phyloP scores from a whole-genome alignment of 2,888 invertebrate genomes.

The Eilema sororculum region DNA sequence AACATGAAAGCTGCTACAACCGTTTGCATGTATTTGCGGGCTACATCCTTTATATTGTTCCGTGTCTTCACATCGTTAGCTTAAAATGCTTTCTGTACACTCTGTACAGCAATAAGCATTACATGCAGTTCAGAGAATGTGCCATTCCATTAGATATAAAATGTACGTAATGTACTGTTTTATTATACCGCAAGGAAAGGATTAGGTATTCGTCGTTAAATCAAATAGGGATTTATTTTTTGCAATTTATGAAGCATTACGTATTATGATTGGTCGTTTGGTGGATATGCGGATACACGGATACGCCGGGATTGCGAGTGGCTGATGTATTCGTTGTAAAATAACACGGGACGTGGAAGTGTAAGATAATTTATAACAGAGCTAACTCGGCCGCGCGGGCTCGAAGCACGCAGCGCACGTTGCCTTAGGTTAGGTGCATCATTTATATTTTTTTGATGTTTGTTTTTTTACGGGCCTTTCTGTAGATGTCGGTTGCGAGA shows the following conservation, averaged over 20 bases:
- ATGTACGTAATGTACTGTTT: conserved; percentile 62
- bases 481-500: conserved; percentile 75
- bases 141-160: conserved; percentile 63
- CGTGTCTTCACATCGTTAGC: conserved; percentile 64
- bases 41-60: conserved; percentile 46
- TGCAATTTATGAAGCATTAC: conserved; percentile 72
- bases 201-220: conserved; percentile 69
- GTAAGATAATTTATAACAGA: conserved; percentile 82
- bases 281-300: conserved; percentile 70
- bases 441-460: conserved; percentile 85
- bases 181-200: conserved; percentile 62
- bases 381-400: conserved; percentile 73
- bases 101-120: conserved; percentile 53
- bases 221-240: conserved; percentile 70
- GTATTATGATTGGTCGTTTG: conserved; percentile 75
- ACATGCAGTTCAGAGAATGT: conserved; percentile 60
- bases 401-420: conserved; percentile 72
- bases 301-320: conserved; percentile 72
- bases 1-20: conserved; percentile 13
- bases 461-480: conserved; percentile 78
- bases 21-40: conserved; percentile 26
- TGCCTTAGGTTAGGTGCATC: conserved; percentile 83
- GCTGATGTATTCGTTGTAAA: conserved; percentile 81
- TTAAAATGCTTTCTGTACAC: conserved; percentile 56
- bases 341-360: conserved; percentile 80